Conservation (phyloP, 2,113 vertebrate species). For the Leucopsar rothschildi region DNA sequence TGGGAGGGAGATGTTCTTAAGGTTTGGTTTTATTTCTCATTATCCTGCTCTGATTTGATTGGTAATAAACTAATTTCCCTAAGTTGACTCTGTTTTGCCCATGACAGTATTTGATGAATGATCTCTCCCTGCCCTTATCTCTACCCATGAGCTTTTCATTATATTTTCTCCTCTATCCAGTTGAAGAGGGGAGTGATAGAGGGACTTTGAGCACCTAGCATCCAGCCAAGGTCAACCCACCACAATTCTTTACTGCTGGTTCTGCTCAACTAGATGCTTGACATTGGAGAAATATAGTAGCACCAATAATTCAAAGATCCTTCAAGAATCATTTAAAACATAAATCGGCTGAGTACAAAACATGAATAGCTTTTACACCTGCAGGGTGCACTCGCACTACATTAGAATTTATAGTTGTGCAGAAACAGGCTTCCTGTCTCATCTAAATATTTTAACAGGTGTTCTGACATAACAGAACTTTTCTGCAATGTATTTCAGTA, state of each 20-base stretch:
- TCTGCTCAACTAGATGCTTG: not conserved
- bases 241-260: not conserved
- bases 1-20: not conserved
- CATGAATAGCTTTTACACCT: not conserved
- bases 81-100: not conserved
- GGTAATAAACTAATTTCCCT: not conserved
- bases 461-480: not conserved
- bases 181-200: not conserved
- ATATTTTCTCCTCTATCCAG: not conserved
- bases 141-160: not conserved
- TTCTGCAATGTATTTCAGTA: not conserved
- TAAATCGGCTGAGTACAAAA: constrained; percentile 2
- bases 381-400: not conserved
- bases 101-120: not conserved
- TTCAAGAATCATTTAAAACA: constrained; percentile 11
- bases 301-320: not conserved
- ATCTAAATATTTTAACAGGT: not conserved
- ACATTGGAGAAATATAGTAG: not conserved
- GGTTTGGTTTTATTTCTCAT: not conserved
- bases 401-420: not conserved
- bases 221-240: not conserved
- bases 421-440: not conserved
- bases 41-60: not conserved
- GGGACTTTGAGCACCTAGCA: not conserved
- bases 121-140: not conserved